These are phyloP conservation scores for Malacosoma neustria DNA, from an alignment of 2,888 invertebrate genomes.

Conservation along the genomic window DNA sequence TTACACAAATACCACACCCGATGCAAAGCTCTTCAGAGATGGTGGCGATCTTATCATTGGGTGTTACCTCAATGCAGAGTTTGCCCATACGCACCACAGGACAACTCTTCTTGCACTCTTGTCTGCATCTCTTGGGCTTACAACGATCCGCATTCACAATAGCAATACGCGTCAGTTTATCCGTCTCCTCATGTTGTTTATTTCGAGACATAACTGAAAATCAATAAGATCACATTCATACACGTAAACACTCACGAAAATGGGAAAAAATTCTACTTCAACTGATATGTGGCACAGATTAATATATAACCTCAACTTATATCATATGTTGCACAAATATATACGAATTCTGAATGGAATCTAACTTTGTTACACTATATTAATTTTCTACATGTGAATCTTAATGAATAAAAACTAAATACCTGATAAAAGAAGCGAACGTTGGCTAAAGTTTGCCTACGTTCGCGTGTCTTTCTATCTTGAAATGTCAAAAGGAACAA, in stretches of 20 bases:
- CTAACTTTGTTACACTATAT: conserved; percentile 8
- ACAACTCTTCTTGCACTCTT: conserved; percentile 99
- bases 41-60: conserved; percentile 95
- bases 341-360: conserved; percentile 9
- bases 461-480: conserved; percentile 67
- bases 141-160: conserved; percentile 98
- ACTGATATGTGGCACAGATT: conserved; percentile 49
- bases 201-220: conserved; percentile 68
- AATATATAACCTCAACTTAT: conserved; percentile 52
- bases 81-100: conserved; percentile 99
- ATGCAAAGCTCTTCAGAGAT: conserved; percentile 99
- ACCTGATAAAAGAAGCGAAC: conserved; percentile 63
- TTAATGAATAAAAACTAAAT: conserved; percentile 20
- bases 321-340: conserved; percentile 21
- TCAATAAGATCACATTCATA: conserved; percentile 11
- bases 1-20: conserved; percentile 99
- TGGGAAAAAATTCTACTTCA: conserved; percentile 20
- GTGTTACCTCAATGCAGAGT: conserved; percentile 97
- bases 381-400: conserved; percentile 6
- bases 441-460: conserved; percentile 57
- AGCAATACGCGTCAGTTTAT: conserved; percentile 96
- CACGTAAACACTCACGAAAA: conserved; percentile 14
- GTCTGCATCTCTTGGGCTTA: conserved; percentile 98
- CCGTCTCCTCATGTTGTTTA: conserved; percentile 86
- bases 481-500: conserved; percentile 61